A percentile compares a stretch with the other conserved stretches of the same genome.
These are phyloP conservation scores for Diplazon laetatorius DNA, from an alignment of 2,888 invertebrate genomes.

Conservation along the genomic window DNA sequence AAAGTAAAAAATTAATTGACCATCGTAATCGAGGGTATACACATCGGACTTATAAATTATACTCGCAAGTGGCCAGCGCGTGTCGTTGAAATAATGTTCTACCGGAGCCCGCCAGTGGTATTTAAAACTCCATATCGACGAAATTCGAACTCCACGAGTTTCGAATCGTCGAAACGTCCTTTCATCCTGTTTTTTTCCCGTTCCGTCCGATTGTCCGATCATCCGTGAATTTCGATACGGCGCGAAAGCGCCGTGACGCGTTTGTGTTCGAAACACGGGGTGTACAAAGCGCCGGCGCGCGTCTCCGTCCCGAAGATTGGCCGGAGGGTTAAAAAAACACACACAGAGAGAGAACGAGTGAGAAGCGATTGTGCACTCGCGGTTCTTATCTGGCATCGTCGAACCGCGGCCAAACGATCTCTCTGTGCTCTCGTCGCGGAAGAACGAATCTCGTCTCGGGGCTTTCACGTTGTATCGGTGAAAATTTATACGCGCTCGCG, in stretches of 20 bases:
- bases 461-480: slow-evolving; percentile 77
- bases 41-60: no score
- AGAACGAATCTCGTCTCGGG: slow-evolving; percentile 69
- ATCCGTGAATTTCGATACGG: slow-evolving; percentile 54
- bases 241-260: slow-evolving; percentile 25
- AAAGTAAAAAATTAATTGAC: no score
- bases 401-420: slow-evolving; percentile 45
- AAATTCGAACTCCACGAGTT: slow-evolving; percentile 18
- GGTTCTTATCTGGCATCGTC: slow-evolving; percentile 66
- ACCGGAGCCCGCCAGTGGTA: not conserved
- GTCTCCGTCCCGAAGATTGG: slow-evolving; percentile 61
- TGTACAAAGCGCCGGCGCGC: slow-evolving; percentile 29
- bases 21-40: no score
- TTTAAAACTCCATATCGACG: not conserved
- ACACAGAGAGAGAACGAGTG: slow-evolving; percentile 39
- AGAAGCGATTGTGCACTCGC: slow-evolving; percentile 65
- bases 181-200: slow-evolving; percentile 34
- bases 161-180: slow-evolving; percentile 6
- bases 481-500: slow-evolving; percentile 73
- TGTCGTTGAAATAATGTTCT: not conserved
- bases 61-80: no score
- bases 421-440: slow-evolving; percentile 64
- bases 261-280: slow-evolving; percentile 47
- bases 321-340: slow-evolving; percentile 44
- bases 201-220: slow-evolving; percentile 18